phyloP scores from a whole-genome alignment of 2,113 vertebrate species.

The Lagopus muta region DNA sequence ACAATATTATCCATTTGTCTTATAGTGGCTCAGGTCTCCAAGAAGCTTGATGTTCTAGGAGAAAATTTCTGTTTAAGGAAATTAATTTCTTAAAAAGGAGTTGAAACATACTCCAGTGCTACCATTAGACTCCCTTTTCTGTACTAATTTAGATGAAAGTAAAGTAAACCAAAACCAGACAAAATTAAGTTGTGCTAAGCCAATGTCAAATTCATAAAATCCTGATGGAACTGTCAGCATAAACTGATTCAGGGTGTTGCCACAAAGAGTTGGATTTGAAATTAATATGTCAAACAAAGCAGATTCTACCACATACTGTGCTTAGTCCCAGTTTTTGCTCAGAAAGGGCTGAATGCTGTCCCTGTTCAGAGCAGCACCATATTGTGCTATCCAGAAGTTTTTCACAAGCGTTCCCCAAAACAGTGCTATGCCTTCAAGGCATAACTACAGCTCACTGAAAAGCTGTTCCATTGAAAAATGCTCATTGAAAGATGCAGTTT shows the following conservation, averaged over 20 bases:
- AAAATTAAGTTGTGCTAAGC: background rate
- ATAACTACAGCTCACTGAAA: conserved; percentile 57
- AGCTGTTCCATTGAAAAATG: conserved; percentile 65
- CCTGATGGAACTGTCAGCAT: background rate
- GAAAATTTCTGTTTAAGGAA: background rate
- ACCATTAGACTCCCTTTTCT: background rate
- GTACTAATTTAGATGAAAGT: background rate
- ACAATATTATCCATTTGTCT: background rate
- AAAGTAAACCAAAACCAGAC: background rate
- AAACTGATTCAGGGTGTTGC: background rate
- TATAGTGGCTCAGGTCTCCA: background rate
- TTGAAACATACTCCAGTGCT: background rate
- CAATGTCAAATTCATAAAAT: background rate
- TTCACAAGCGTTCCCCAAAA: conserved; percentile 62
- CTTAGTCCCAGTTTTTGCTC: conserved; percentile 4
- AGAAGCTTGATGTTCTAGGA: background rate
- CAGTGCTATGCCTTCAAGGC: conserved; percentile 67
- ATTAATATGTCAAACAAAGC: conserved; percentile 22
- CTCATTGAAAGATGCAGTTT: conserved; percentile 65
- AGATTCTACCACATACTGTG: background rate
- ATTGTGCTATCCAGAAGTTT: conserved; percentile 66
- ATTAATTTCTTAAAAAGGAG: background rate
- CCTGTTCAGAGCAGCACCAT: conserved; percentile 45
- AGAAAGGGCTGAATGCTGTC: conserved; percentile 39
- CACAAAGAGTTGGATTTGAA: conserved; percentile 34